Conservation (phyloP, 2,888 invertebrate species). For the Drosophila multiciliata region DNA sequence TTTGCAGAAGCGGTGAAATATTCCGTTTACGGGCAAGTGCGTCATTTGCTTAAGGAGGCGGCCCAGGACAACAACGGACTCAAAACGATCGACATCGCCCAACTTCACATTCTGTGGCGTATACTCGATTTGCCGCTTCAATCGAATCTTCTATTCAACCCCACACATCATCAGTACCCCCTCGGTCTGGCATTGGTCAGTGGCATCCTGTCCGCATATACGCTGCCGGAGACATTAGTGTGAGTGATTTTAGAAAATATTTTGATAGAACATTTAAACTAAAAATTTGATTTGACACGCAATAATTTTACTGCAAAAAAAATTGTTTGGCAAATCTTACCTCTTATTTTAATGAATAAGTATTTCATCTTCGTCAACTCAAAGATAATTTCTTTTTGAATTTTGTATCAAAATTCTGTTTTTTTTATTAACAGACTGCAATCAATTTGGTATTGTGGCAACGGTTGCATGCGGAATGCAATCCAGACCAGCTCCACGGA, state of each 20-base stretch:
- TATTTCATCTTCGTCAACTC: neutral
- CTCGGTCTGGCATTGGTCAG: slow-evolving; percentile 71
- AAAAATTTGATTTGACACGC: neutral
- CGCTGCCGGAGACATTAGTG: slow-evolving; percentile 74
- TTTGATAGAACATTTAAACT: neutral
- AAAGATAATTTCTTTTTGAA: neutral
- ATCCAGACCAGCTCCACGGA: slow-evolving; percentile 71
- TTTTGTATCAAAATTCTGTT: neutral
- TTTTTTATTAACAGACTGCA: slow-evolving; percentile 73
- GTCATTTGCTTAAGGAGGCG: slow-evolving; percentile 53
- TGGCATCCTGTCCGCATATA: slow-evolving; percentile 79
- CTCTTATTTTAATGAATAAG: neutral
- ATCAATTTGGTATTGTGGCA: slow-evolving; percentile 83
- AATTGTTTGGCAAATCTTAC: neutral
- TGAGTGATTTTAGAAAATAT: slow-evolving; percentile 54
- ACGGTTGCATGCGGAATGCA: slow-evolving; percentile 79
- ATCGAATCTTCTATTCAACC: slow-evolving; percentile 65
- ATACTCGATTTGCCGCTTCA: slow-evolving; percentile 76
- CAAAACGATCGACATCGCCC: slow-evolving; percentile 74
- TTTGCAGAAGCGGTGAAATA: slow-evolving; percentile 78
- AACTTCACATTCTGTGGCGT: slow-evolving; percentile 79
- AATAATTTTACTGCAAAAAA: neutral
- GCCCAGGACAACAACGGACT: slow-evolving; percentile 25
- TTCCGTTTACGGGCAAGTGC: slow-evolving; percentile 71
- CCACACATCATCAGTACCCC: slow-evolving; percentile 47